These are phyloP conservation scores for Pseudomyrmex sp. DNA, from an alignment of 1,140 invertebrate species.

Conservation along the genomic window DNA sequence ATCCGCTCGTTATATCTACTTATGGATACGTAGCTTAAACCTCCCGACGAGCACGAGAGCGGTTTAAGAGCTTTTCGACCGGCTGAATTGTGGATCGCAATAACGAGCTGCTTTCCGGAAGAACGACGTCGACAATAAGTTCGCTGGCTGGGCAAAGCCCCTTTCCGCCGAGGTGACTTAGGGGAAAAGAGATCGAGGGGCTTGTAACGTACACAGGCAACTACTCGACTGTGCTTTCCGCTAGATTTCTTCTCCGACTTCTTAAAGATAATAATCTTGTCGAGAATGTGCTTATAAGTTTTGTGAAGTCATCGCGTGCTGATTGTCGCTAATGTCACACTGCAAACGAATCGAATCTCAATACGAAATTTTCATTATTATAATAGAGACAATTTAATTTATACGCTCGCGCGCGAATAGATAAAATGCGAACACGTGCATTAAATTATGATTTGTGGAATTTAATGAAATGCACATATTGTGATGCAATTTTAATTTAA, in stretches of 20 bases:
- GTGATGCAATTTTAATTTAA: no score
- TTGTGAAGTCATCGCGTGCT: slow-evolving; percentile 1
- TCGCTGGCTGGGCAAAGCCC: slow-evolving; percentile 46
- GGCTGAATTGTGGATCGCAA: slow-evolving; percentile 53
- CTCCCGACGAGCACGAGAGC: neutral
- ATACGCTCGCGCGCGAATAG: neutral
- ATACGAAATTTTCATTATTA: neutral
- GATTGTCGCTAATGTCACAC: neutral
- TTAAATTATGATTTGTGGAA: no score
- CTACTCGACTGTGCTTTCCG: neutral
- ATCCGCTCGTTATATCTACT: neutral
- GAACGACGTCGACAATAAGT: slow-evolving; percentile 48
- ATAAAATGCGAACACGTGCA: neutral
- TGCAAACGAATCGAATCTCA: neutral
- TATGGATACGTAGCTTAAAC: neutral
- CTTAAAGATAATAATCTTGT: slow-evolving; percentile 9
- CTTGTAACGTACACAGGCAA: slow-evolving; percentile 16
- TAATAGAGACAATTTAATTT: neutral
- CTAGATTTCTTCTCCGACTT: slow-evolving; percentile 20
- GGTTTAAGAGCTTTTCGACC: slow-evolving; percentile 52
- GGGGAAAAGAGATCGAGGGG: slow-evolving; percentile 29
- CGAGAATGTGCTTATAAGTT: neutral
- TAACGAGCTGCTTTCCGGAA: slow-evolving; percentile 55
- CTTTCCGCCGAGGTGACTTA: slow-evolving; percentile 30
- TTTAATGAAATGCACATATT: no score